phyloP scores from a whole-genome alignment of 2,113 vertebrate genomes.

The Tyrannus savana region DNA sequence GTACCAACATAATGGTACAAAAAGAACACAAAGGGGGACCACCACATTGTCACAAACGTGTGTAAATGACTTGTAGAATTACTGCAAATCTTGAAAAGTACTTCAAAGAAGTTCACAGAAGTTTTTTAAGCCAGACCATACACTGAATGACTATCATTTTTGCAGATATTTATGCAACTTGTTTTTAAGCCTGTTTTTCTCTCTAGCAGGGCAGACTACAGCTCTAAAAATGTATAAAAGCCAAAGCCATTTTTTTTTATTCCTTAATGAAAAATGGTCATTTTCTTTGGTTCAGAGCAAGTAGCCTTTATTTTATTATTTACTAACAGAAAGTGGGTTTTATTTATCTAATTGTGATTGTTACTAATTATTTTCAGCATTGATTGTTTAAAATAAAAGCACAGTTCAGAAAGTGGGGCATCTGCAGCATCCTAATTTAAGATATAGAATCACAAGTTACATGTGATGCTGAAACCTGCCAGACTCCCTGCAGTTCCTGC shows the following conservation, averaged over 20 bases:
- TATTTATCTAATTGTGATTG: neutral
- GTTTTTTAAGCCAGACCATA: neutral
- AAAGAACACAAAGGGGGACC: neutral
- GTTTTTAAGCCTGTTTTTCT: neutral
- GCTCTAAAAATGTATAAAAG: neutral
- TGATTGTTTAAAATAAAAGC: neutral
- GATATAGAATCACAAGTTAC: neutral
- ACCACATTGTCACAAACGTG: neutral
- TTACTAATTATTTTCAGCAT: neutral
- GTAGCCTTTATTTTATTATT: neutral
- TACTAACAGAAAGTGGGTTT: neutral
- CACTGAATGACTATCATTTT: neutral
- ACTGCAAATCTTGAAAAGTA: neutral
- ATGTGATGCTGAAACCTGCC: neutral
- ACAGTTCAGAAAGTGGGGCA: neutral
- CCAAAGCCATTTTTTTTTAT: neutral
- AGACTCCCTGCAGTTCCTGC: neutral
- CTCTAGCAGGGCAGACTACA: neutral
- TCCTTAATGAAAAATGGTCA: neutral
- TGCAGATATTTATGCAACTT: neutral
- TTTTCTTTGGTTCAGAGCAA: neutral
- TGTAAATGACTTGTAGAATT: neutral
- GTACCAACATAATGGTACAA: neutral
- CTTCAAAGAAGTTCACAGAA: neutral
- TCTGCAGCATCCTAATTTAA: neutral